These are phyloP conservation scores for Mormyrus lacerda DNA, from an alignment of 2,113 vertebrate species.

Conservation along the genomic window DNA sequence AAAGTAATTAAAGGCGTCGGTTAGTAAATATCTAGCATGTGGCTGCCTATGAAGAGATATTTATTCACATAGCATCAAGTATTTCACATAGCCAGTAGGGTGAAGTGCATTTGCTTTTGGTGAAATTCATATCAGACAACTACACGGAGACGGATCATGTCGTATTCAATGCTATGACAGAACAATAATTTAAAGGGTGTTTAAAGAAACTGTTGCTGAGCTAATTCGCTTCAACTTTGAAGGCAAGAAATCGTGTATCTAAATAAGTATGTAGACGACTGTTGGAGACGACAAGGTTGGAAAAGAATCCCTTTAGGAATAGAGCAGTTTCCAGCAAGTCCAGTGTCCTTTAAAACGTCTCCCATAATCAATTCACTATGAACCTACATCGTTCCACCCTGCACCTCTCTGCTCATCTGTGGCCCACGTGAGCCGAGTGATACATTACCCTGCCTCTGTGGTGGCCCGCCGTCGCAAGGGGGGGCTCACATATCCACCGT, in stretches of 20 bases:
- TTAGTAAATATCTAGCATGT: slow-evolving; percentile 33
- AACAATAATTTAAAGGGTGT: neutral
- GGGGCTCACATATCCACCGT: neutral
- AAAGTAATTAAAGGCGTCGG: slow-evolving; percentile 31
- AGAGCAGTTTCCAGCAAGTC: neutral
- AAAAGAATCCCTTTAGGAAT: neutral
- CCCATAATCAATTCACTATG: neutral
- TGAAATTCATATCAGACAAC: neutral
- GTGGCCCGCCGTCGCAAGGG: neutral
- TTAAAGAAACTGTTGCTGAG: neutral
- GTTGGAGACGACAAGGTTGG: neutral
- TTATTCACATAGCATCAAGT: slow-evolving; percentile 15
- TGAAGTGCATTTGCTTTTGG: neutral
- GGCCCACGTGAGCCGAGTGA: neutral
- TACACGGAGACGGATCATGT: neutral
- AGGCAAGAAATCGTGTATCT: neutral
- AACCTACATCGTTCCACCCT: neutral
- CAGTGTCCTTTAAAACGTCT: neutral
- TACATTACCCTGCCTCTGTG: neutral
- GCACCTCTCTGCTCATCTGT: neutral
- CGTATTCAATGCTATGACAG: neutral
- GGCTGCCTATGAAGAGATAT: slow-evolving; percentile 27
- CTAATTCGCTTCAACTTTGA: neutral
- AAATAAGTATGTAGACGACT: neutral
- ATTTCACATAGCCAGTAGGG: slow-evolving; percentile 16